phyloP scores from a whole-genome alignment of 1,140 invertebrate species.

The Caligus rogercresseyi region DNA sequence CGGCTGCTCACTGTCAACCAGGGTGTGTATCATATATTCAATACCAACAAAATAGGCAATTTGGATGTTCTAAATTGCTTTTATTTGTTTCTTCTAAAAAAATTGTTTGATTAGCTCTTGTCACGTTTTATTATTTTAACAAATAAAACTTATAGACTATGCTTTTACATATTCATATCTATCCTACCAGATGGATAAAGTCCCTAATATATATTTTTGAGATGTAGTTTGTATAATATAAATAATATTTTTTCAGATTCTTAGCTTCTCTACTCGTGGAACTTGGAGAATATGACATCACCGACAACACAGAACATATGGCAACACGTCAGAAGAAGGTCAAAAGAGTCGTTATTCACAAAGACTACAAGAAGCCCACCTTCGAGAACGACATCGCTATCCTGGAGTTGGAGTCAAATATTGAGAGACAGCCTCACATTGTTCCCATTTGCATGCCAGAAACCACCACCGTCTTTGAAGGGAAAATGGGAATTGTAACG shows the following conservation, averaged over 20 bases:
- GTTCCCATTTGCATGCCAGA: slow-evolving; percentile 80
- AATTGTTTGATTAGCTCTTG: too few relatives aligned
- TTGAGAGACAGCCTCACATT: slow-evolving; percentile 68
- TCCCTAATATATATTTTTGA: too few relatives aligned
- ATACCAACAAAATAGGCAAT: too few relatives aligned
- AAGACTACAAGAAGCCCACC: slow-evolving; percentile 67
- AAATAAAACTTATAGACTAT: too few relatives aligned
- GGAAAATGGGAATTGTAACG: slow-evolving; percentile 18
- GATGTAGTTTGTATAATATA: too few relatives aligned
- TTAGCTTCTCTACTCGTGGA: slow-evolving; percentile 71
- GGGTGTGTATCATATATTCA: slow-evolving; percentile 45
- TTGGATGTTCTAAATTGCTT: too few relatives aligned
- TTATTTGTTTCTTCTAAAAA: too few relatives aligned
- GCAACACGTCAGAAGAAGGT: slow-evolving; percentile 48
- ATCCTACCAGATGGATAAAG: too few relatives aligned
- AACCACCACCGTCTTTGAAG: slow-evolving; percentile 5
- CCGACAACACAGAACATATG: slow-evolving; percentile 54
- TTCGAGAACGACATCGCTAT: slow-evolving; percentile 79
- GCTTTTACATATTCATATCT: too few relatives aligned
- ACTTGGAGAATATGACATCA: slow-evolving; percentile 74
- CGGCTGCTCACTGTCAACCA: slow-evolving; percentile 84
- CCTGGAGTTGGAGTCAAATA: slow-evolving; percentile 57
- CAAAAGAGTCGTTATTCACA: slow-evolving; percentile 64
- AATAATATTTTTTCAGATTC: slow-evolving; percentile 40
- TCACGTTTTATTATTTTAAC: too few relatives aligned